phyloP scores from a whole-genome alignment of 2,888 invertebrate genomes.

The Pegoplata infirma region DNA sequence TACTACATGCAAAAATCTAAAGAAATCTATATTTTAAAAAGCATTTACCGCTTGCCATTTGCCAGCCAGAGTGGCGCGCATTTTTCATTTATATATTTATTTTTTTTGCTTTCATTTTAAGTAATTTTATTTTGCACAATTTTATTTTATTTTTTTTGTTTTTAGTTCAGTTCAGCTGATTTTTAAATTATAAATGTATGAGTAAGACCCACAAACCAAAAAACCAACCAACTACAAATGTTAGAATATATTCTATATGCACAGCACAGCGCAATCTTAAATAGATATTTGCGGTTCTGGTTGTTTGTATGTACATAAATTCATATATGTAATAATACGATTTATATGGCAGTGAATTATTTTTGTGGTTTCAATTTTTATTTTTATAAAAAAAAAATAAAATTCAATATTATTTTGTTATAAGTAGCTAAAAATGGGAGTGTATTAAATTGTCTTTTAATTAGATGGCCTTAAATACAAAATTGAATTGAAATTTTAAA shows the following conservation, averaged over 20 bases:
- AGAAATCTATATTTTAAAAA: neutral
- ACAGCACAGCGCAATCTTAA: neutral
- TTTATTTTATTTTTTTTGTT: slow-evolving; percentile 3
- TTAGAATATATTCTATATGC: slow-evolving; percentile 7
- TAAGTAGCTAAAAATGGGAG: slow-evolving; percentile 45
- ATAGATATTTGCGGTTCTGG: slow-evolving; percentile 29
- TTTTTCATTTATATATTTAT: too few species aligned
- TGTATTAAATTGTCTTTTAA: slow-evolving; percentile 53
- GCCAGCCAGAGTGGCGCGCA: slow-evolving; percentile 58
- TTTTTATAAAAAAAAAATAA: too few species aligned
- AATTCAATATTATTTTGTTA: neutral
- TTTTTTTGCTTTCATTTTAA: too few species aligned
- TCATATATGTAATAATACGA: neutral
- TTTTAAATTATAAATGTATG: too few species aligned
- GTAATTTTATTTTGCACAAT: neutral
- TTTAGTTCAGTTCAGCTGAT: neutral
- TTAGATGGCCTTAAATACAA: slow-evolving; percentile 44
- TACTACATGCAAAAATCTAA: neutral
- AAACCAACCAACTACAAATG: neutral
- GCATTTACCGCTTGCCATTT: slow-evolving; percentile 33
- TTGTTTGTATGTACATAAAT: neutral
- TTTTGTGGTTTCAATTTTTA: slow-evolving; percentile 26
- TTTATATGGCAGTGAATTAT: slow-evolving; percentile 33
- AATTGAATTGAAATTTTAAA: slow-evolving; percentile 10
- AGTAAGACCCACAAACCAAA: too few species aligned